Base-by-base conservation (phyloP, 2,888 invertebrate species). In the Sphaerophoria rueppellii region DNA sequence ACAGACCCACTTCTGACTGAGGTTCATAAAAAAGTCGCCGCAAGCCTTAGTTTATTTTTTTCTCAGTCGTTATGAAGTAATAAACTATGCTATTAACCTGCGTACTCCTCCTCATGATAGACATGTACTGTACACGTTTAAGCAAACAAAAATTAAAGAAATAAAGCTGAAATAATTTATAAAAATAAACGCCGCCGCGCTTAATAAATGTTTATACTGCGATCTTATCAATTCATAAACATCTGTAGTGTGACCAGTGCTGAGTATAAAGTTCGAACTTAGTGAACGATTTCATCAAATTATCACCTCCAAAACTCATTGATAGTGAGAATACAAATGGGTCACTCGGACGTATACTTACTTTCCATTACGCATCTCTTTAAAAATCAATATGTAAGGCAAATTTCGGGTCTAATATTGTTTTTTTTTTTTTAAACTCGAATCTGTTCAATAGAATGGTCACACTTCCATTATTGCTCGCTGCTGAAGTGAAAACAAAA, bases 161-260 rank as follows among this genome's bases (percentile, higher is more conserved):
- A 55, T 46, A 65, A 43, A 61, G 40, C 24, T 24, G 40, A 43
- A 43, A 43, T 43, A 43, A 43, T 43, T 43, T 9, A 12, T 4
- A 9, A 50, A 50, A 58, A 46, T 48, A 46, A 58, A 60, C 34
- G 24, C 32, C 34, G 24, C 32, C 14, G 52, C 34, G 40, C 58
- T 74, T 32, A 78, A 57, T 74, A 37, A 67, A 54, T 54, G 54
- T 67, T n/a, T 40, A 67, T 78, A 79, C 74, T 52, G 71, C 75
- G 71, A 83, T 79, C 71, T 83, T 79, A 83, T 83, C 80, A 72
- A 72, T 57, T 43, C 72, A 72, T 58, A 61, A 83, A 75, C 75
- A 70, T 43, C 11, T 60, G 12, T 43, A 40, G 54, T 37, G 67
- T 67, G 52, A 40, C 67, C 40, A 54, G 40, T 9, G 7, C 9